phyloP scores from a whole-genome alignment of 2,888 invertebrate species.

The Bombyx huttoni region DNA sequence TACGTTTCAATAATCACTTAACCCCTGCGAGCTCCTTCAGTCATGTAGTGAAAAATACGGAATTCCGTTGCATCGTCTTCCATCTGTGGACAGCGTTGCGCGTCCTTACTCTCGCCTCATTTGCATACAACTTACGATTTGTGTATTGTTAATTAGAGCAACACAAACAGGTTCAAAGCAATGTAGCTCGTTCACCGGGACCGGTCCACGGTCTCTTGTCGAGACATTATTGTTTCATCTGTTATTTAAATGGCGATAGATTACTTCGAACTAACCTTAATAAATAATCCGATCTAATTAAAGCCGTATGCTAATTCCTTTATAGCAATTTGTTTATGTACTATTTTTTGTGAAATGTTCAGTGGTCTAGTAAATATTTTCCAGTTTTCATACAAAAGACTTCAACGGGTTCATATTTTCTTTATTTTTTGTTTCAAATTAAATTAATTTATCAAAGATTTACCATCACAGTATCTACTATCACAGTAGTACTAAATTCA shows the following conservation, averaged over 20 bases:
- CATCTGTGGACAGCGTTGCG: constrained; percentile 15
- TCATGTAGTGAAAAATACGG: too few species aligned
- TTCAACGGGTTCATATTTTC: constrained; percentile 22
- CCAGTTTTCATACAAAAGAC: constrained; percentile 29
- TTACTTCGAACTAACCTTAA: constrained; percentile 41
- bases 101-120: constrained; percentile 39
- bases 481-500: too few species aligned
- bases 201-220: constrained; percentile 49
- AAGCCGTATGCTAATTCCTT: constrained; percentile 38
- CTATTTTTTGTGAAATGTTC: constrained; percentile 8
- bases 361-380: background rate
- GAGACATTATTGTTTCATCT: constrained; percentile 63
- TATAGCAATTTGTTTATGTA: constrained; percentile 1
- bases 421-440: background rate
- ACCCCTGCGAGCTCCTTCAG: too few species aligned
- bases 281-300: constrained; percentile 62
- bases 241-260: constrained; percentile 68
- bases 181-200: constrained; percentile 35
- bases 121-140: constrained; percentile 72
- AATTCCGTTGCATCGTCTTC: background rate
- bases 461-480: too few species aligned
- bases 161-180: constrained; percentile 59
- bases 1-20: too few species aligned
- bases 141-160: constrained; percentile 72
- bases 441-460: too few species aligned